Conservation (phyloP, 2,888 invertebrate species). For the Thecocarcelia acutangulata region DNA sequence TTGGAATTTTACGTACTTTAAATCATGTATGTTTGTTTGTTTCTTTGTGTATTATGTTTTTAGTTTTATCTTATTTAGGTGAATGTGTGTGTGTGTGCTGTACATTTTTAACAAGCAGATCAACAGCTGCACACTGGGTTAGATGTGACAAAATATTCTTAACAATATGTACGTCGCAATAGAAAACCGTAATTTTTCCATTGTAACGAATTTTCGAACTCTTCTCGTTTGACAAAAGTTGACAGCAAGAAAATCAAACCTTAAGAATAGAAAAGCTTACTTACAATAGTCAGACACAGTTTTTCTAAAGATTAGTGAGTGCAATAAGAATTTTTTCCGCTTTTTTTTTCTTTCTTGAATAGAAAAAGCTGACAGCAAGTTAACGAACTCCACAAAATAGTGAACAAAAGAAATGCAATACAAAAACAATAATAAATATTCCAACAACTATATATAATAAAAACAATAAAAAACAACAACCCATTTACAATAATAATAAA, state of each 20-base stretch:
- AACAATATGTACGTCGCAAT: too few relatives aligned
- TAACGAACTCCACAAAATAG: slow-evolving; percentile 61
- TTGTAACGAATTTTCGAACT: background rate
- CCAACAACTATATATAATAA: slow-evolving; percentile 17
- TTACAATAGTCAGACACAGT: slow-evolving; percentile 8
- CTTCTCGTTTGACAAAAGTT: background rate
- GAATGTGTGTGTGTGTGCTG: too few relatives aligned
- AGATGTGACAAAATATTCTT: too few relatives aligned
- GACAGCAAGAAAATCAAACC: slow-evolving; percentile 23
- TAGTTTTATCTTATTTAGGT: too few relatives aligned
- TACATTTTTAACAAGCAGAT: too few relatives aligned
- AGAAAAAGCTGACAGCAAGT: slow-evolving; percentile 22
- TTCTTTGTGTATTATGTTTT: too few relatives aligned
- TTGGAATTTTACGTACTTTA: too few relatives aligned
- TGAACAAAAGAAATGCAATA: slow-evolving; percentile 14
- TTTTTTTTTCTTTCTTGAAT: slow-evolving; percentile 11
- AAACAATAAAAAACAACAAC: slow-evolving; percentile 45
- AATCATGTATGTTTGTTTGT: too few relatives aligned
- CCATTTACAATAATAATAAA: slow-evolving; percentile 50
- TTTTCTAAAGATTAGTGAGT: slow-evolving; percentile 26
- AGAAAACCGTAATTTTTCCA: too few relatives aligned
- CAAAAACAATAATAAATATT: slow-evolving; percentile 18
- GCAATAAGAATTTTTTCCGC: slow-evolving; percentile 40
- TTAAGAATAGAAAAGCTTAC: slow-evolving; percentile 23
- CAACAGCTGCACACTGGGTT: too few relatives aligned